A percentile compares a stretch with the other conserved stretches of the same genome.
phyloP scores from a whole-genome alignment of 2,888 invertebrate genomes.

The Lycocerus yunnanus region DNA sequence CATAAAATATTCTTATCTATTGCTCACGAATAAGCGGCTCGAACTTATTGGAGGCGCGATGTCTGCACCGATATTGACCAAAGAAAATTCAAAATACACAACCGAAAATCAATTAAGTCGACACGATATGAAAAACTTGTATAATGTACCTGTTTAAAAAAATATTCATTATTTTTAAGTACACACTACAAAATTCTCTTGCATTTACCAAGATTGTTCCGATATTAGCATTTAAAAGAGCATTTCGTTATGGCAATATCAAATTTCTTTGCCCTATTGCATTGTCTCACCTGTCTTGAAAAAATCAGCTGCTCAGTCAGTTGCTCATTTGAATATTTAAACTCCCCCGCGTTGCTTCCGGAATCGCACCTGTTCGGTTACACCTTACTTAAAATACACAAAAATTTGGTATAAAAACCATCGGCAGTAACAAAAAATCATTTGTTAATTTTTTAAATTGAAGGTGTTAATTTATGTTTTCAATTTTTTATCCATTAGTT shows the following conservation, averaged over 20 bases:
- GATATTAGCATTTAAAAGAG: neutral
- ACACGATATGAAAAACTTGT: neutral
- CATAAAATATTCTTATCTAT: slow-evolving; percentile 31
- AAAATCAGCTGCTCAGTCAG: slow-evolving; percentile 42
- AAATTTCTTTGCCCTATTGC: slow-evolving; percentile 17
- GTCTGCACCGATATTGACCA: slow-evolving; percentile 25
- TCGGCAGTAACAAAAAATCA: slow-evolving; percentile 9
- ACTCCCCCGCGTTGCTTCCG: slow-evolving; percentile 41
- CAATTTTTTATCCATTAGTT: neutral
- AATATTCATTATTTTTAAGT: neutral
- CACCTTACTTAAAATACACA: slow-evolving; percentile 14
- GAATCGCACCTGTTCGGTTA: slow-evolving; percentile 39
- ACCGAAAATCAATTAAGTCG: slow-evolving; percentile 2
- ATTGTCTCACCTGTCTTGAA: slow-evolving; percentile 39
- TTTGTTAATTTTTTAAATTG: slow-evolving; percentile 23
- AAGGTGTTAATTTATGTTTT: slow-evolving; percentile 17
- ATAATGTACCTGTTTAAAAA: neutral
- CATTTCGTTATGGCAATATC: neutral
- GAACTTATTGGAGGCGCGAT: slow-evolving; percentile 30
- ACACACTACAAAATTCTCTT: neutral
- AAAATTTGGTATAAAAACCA: slow-evolving; percentile 3
- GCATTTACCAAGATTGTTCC: neutral
- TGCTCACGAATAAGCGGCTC: slow-evolving; percentile 28
- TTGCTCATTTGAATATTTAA: slow-evolving; percentile 44
- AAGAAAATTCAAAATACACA: slow-evolving; percentile 3